Base-by-base conservation (phyloP, 2,797 vertebrate genomes). In the Coilia nasus region DNA sequence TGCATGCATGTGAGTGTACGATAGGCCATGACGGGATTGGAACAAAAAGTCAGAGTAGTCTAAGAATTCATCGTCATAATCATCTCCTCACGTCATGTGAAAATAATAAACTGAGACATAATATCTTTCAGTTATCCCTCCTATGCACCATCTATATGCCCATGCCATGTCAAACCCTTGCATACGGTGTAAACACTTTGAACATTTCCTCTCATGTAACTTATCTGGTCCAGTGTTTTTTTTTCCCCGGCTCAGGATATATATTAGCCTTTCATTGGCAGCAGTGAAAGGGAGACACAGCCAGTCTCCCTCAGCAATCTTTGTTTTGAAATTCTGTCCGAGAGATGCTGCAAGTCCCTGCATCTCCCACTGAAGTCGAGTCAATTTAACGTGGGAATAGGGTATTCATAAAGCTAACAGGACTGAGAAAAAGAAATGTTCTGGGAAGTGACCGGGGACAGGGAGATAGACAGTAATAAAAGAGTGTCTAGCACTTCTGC, bases 241-340 rank as follows among this genome's bases (percentile, higher is more conserved):
- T 10, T 10, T 54, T 54, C 15, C 25, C 15, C 31, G 15, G 1
- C 67, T 28, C 28, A 75, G 28, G 28, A 75, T 75, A 75, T 75
- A 75, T 71, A 15, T 75, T 35, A 14, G 14, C 35, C 67, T 75
- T 75, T 75, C 15, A 15, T 67, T 67, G 62, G 12, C 62, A 67
- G 12, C 23, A 67, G 25, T 67, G 23, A 67, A 67, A 67, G 28
- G 15, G 28, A 19, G 67, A 71, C 25, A 64, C 60, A 64, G 25
- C 5, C 28, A 0, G 67, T 75, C 28, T 35, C 67, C 67, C 28
- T 1, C 67, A 17, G 67, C 67, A 19, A 31, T 75, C 28, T 35
- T 35, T 75, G 67, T 75, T 75, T 75, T 31, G 12, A 41, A 75
- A 75, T 75, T 75, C 67, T 35, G 67, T 75, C 67, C 35, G 28